phyloP scores from a whole-genome alignment of 2,888 invertebrate genomes.

The Rhopalosiphum nymphaeae region DNA sequence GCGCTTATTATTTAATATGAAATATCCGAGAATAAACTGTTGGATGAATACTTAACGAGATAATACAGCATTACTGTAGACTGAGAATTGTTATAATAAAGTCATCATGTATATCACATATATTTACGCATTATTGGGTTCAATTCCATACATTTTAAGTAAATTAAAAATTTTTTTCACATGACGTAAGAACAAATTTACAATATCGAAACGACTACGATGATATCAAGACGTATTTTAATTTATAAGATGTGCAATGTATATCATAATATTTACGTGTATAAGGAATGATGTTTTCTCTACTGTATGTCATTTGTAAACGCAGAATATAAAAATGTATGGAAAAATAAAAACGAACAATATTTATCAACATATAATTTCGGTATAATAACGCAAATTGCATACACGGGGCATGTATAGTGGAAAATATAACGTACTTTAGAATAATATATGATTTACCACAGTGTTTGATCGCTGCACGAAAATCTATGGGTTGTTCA shows the following conservation, averaged over 20 bases:
- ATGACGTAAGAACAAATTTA: neutral
- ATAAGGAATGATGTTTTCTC: neutral
- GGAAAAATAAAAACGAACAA: conserved; percentile 25
- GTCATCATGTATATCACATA: neutral
- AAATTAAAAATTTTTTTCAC: neutral
- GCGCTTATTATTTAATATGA: neutral
- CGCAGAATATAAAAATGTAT: neutral
- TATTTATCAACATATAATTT: conserved; percentile 34
- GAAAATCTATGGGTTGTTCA: conserved; percentile 28
- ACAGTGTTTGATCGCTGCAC: conserved; percentile 14
- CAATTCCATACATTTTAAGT: neutral
- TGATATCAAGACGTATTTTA: neutral
- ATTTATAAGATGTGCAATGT: no score
- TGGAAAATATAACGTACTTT: neutral
- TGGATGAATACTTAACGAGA: neutral
- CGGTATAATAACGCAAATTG: conserved; percentile 14
- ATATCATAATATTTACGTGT: neutral
- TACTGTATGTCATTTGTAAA: neutral
- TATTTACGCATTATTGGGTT: neutral
- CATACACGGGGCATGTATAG: neutral
- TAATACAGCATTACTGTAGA: neutral
- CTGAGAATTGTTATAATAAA: neutral
- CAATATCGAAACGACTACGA: neutral
- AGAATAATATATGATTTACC: conserved; percentile 21
- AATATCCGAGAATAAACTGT: neutral